Evolutionary conservation across 1,140 invertebrate species (phyloP).

Genomic region (Aradophagus sp.): DNA sequence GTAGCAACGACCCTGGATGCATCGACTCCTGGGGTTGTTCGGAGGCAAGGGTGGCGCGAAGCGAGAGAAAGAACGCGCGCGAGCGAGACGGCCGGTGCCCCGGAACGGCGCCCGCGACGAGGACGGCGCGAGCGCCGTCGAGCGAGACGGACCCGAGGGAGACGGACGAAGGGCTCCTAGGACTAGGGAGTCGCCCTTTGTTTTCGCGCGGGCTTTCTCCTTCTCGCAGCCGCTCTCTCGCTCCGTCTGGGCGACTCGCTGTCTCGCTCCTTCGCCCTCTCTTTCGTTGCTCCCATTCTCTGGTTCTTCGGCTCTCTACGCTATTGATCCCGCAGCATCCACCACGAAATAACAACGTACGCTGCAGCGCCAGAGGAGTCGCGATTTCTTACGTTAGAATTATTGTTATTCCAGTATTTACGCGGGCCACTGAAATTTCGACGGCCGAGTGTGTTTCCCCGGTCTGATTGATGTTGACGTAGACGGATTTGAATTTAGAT

Average conservation of each 20-base stretch:
- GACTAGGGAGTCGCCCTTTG: conserved; percentile 58
- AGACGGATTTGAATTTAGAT: no score
- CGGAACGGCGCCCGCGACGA: conserved; percentile 35
- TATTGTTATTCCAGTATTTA: conserved; percentile 14
- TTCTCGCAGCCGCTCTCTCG: conserved; percentile 50
- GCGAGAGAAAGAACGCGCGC: conserved; percentile 48
- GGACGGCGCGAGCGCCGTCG: conserved; percentile 38
- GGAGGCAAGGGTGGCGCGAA: conserved; percentile 66
- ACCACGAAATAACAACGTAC: conserved; percentile 75
- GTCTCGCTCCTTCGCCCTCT: conserved; percentile 55
- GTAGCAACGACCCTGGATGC: conserved; percentile 76
- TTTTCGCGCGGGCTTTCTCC: conserved; percentile 51
- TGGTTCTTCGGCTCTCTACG: conserved; percentile 70
- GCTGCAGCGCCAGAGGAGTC: conserved; percentile 48
- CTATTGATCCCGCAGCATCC: conserved; percentile 76
- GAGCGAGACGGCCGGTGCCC: conserved; percentile 21
- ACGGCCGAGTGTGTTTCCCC: no score
- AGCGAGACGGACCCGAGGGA: conserved; percentile 43
- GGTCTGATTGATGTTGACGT: no score
- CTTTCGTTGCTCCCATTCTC: conserved; percentile 57
- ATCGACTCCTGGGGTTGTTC: conserved; percentile 74
- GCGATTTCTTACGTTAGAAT: conserved; percentile 36
- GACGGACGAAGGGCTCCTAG: conserved; percentile 48
- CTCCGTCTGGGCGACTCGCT: conserved; percentile 37
- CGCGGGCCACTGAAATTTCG: no score